Percentiles rank a stretch among this genome's conserved stretches.
phyloP scores from a whole-genome alignment of 2,113 vertebrate genomes.

The Hippotragus niger region DNA sequence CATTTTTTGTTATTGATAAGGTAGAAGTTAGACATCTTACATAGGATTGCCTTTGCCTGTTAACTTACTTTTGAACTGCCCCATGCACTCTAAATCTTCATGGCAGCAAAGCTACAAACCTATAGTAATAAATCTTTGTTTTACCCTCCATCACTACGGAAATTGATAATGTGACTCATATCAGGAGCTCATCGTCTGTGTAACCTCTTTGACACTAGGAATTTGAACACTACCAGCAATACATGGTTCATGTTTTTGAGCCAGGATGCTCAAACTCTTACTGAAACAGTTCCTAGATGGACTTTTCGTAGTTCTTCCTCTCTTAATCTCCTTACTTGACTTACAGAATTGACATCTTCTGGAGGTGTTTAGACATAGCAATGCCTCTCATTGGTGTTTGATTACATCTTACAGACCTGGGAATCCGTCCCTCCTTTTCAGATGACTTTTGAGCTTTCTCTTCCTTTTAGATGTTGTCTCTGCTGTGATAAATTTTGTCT shows the following conservation, averaged over 20 bases:
- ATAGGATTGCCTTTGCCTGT: neutral
- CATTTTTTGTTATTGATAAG: neutral
- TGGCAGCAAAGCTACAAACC: neutral
- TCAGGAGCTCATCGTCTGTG: neutral
- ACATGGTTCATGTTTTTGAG: neutral
- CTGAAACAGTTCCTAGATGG: neutral
- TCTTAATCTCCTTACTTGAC: neutral
- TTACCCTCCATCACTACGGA: neutral
- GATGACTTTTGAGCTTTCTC: neutral
- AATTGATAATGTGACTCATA: neutral
- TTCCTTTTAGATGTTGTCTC: neutral
- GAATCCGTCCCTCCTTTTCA: neutral
- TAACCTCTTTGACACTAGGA: neutral
- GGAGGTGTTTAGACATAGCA: neutral
- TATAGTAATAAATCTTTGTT: neutral
- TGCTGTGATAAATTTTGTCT: conserved; percentile 11
- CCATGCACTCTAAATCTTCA: neutral
- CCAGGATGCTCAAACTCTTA: neutral
- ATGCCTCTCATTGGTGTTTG: neutral
- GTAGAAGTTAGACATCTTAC: neutral
- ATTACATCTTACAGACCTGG: neutral
- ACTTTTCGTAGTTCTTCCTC: neutral
- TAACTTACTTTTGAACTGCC: neutral
- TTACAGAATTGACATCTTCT: neutral
- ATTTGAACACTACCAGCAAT: neutral